These are phyloP conservation scores for Clostera curtula DNA, from an alignment of 2,888 invertebrate genomes.

Conservation along the genomic window DNA sequence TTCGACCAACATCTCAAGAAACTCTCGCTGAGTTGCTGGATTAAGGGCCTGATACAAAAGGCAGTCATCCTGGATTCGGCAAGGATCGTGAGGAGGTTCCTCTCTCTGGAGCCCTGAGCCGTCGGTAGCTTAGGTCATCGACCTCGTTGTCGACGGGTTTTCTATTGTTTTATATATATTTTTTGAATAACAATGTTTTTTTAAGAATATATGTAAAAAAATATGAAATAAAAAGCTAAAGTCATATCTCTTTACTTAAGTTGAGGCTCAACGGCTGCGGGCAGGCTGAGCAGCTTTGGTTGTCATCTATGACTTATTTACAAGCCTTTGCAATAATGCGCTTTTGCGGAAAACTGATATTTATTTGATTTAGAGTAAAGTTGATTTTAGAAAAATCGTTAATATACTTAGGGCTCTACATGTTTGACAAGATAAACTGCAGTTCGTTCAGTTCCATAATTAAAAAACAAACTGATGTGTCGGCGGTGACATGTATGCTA, in stretches of 20 bases:
- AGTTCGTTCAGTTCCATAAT: constrained; percentile 62
- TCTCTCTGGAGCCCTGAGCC: too few species aligned
- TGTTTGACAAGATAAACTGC: constrained; percentile 24
- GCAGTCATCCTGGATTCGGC: too few species aligned
- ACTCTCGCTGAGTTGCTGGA: too few species aligned
- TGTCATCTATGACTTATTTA: constrained; percentile 32
- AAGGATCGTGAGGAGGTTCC: too few species aligned
- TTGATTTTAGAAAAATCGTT: constrained; percentile 6
- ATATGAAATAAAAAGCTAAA: constrained; percentile 61
- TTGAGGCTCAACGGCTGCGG: constrained; percentile 55
- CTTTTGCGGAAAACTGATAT: constrained; percentile 10
- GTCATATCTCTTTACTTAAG: constrained; percentile 69
- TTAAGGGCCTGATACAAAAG: too few species aligned
- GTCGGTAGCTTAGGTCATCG: too few species aligned
- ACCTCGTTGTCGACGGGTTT: too few species aligned
- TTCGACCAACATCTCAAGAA: too few species aligned
- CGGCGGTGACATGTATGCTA: constrained; percentile 43
- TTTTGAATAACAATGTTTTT: too few species aligned
- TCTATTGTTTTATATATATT: too few species aligned
- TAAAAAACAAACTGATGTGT: constrained; percentile 49
- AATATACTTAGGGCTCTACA: constrained; percentile 8
- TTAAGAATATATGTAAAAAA: constrained; percentile 51
- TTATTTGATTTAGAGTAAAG: constrained; percentile 9
- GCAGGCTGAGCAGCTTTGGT: constrained; percentile 50
- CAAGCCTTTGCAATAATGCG: constrained; percentile 25